phyloP scores from a whole-genome alignment of 2,888 invertebrate species.

The Cepaea hortensis region DNA sequence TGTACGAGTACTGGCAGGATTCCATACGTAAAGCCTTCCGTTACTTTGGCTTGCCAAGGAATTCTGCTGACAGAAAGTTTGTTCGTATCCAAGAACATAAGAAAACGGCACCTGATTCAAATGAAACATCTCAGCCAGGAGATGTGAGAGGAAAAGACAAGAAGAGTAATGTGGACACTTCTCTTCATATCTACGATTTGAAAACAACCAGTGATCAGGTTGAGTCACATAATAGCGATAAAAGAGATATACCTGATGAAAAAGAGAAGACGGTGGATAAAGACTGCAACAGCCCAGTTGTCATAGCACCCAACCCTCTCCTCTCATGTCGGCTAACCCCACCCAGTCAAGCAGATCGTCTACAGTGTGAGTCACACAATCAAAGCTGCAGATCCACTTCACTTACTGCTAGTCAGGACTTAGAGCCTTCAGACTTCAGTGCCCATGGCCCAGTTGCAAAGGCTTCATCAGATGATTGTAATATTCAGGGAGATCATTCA shows the following conservation, averaged over 20 bases:
- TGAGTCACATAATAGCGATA: background rate
- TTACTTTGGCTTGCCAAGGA: conserved; percentile 76
- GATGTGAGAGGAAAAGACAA: background rate
- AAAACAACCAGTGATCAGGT: background rate
- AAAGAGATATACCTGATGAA: background rate
- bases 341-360: background rate
- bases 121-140: background rate
- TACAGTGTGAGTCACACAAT: background rate
- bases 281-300: background rate
- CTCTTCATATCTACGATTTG: background rate
- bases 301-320: conserved; percentile 17
- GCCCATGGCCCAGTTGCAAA: background rate
- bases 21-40: conserved; percentile 77
- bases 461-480: background rate
- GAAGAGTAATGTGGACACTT: background rate
- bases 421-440: background rate
- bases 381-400: too few relatives aligned
- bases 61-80: conserved; percentile 50
- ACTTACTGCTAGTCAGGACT: background rate
- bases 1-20: conserved; percentile 78
- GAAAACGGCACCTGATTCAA: background rate
- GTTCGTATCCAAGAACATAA: conserved; percentile 17
- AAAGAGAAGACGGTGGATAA: background rate
- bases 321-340: background rate
- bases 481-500: background rate